A percentile compares a stretch with the other conserved stretches of the same genome.
These are phyloP conservation scores for Tragopan temminckii DNA, from an alignment of 2,797 vertebrate genomes.

Conservation along the genomic window DNA sequence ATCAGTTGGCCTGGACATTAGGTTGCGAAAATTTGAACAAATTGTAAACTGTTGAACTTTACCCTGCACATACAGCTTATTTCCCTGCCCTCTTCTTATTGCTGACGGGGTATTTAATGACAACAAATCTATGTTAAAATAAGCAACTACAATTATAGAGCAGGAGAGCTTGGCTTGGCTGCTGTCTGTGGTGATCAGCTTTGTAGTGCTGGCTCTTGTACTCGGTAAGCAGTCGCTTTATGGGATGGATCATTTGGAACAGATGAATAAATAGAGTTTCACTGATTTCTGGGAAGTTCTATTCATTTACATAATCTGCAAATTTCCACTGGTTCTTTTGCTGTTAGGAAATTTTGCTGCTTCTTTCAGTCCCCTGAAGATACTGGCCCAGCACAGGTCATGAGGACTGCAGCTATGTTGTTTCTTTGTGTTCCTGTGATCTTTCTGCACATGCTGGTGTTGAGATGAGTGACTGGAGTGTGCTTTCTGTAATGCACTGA, in stretches of 20 bases:
- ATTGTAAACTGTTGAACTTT: constrained; percentile 37
- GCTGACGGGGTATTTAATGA: neutral
- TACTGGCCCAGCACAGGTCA: neutral
- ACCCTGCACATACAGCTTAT: neutral
- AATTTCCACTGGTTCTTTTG: neutral
- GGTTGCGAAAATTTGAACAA: constrained; percentile 45
- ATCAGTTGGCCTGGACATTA: constrained; percentile 23
- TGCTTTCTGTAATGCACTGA: neutral
- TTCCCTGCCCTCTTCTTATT: neutral
- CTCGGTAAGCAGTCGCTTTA: neutral
- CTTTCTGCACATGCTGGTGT: neutral
- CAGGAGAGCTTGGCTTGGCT: neutral
- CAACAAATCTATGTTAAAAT: neutral
- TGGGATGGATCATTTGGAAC: neutral
- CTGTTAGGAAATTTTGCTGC: constrained; percentile 26
- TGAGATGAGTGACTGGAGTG: neutral
- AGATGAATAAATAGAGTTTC: neutral
- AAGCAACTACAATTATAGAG: neutral
- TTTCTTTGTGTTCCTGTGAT: neutral
- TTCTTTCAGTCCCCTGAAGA: neutral
- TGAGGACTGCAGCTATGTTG: neutral
- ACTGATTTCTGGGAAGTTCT: constrained; percentile 18
- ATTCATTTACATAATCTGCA: constrained; percentile 10
- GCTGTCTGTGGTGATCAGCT: constrained; percentile 19
- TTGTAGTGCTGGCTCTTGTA: constrained; percentile 14